Percentiles rank a stretch among this genome's conserved stretches.
phyloP scores from a whole-genome alignment of 2,888 invertebrate genomes.

The Aplocera efformata region DNA sequence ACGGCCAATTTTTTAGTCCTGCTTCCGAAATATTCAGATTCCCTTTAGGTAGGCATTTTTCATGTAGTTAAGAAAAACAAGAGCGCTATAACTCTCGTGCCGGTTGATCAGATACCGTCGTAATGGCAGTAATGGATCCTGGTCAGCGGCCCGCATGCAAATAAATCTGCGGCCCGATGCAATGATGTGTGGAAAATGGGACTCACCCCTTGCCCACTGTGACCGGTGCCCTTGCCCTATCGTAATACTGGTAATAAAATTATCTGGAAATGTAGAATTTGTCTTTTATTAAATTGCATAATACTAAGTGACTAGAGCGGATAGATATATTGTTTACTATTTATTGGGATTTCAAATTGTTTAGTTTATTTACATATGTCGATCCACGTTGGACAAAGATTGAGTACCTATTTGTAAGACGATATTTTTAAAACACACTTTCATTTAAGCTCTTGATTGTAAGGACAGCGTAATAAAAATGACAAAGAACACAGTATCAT shows the following conservation, averaged over 20 bases:
- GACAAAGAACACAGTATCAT: too few relatives aligned
- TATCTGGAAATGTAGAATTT: constrained; percentile 16
- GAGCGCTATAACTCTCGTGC: constrained; percentile 74
- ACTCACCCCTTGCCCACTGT: constrained; percentile 59
- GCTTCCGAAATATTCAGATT: constrained; percentile 59
- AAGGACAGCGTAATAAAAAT: too few relatives aligned
- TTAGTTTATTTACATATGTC: neutral
- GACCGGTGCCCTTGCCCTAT: constrained; percentile 38
- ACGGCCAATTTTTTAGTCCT: constrained; percentile 49
- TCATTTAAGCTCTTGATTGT: too few relatives aligned
- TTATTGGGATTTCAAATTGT: constrained; percentile 1
- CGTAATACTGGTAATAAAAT: constrained; percentile 36
- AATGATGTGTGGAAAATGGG: constrained; percentile 81
- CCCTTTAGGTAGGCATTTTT: constrained; percentile 62
- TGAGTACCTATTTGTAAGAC: too few relatives aligned
- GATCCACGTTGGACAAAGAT: too few relatives aligned
- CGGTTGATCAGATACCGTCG: constrained; percentile 76
- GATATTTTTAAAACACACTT: neutral
- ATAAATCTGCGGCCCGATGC: constrained; percentile 80
- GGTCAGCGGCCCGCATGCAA: constrained; percentile 81
- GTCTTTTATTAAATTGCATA: too few relatives aligned
- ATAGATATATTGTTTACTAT: constrained; percentile 8
- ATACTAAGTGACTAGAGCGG: neutral
- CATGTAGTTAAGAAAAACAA: constrained; percentile 75
- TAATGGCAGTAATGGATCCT: constrained; percentile 80